Conservation (phyloP, 2,113 vertebrate species). For the Heliornis fulica region DNA sequence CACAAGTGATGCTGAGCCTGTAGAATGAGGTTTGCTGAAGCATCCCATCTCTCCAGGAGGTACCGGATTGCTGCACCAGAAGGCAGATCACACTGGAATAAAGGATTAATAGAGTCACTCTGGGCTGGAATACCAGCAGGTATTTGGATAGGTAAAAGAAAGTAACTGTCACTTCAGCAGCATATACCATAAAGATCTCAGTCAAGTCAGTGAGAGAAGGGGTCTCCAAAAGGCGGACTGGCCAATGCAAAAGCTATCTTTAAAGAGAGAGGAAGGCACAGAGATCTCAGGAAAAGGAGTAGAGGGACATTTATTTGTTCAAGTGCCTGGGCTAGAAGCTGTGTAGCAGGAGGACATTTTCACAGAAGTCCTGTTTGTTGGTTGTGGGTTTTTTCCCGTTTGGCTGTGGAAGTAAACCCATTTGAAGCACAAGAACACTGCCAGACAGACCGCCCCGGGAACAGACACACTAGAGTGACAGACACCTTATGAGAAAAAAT, state of each 20-base stretch:
- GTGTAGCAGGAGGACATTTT: neutral
- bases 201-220: neutral
- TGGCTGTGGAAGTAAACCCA: neutral
- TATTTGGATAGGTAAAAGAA: neutral
- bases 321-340: neutral
- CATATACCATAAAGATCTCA: neutral
- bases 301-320: neutral
- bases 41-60: neutral
- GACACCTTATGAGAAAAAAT: neutral
- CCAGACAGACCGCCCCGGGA: neutral
- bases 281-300: neutral
- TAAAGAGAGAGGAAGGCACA: neutral
- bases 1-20: neutral
- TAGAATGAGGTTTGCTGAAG: neutral
- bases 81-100: neutral
- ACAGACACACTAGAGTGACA: neutral
- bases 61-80: neutral
- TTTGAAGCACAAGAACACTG: neutral
- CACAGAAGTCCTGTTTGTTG: neutral
- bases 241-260: neutral
- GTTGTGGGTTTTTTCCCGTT: neutral
- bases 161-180: neutral
- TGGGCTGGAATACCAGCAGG: neutral
- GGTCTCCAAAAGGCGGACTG: neutral
- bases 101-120: neutral